A percentile compares a stretch with the other conserved stretches of the same genome.
Evolutionary conservation across 2,888 invertebrate species (phyloP).

Genomic region (Tipula vernalis): DNA sequence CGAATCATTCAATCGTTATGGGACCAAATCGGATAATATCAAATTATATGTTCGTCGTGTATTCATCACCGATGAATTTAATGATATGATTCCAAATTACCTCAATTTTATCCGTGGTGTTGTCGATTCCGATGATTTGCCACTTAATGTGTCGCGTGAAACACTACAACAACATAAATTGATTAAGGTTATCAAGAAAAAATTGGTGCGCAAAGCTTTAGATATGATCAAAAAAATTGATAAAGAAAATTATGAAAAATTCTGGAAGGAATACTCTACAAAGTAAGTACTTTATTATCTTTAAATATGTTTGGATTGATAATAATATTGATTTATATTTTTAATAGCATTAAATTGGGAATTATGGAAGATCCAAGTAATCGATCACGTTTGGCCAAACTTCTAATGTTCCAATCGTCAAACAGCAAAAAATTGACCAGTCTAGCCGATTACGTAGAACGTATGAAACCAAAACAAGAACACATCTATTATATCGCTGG

Average conservation of each 20-base stretch:
- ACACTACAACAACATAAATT: constrained; percentile 97
- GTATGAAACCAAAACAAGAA: constrained; percentile 93
- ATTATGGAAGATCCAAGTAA: constrained; percentile 97
- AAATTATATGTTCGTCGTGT: constrained; percentile 96
- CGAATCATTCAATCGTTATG: constrained; percentile 93
- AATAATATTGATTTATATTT: constrained; percentile 12
- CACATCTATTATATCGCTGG: constrained; percentile 96
- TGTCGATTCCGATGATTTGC: constrained; percentile 97
- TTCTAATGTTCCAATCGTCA: constrained; percentile 83
- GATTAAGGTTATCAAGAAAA: constrained; percentile 98
- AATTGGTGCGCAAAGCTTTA: constrained; percentile 88
- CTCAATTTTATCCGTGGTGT: constrained; percentile 91
- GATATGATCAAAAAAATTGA: constrained; percentile 97
- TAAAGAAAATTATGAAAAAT: constrained; percentile 75
- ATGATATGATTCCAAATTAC: constrained; percentile 98
- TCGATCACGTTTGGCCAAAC: constrained; percentile 87
- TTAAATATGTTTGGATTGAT: neutral
- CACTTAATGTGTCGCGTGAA: constrained; percentile 95
- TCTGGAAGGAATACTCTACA: constrained; percentile 99
- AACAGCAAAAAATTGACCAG: constrained; percentile 52
- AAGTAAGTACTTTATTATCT: constrained; percentile 44
- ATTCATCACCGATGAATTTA: constrained; percentile 99
- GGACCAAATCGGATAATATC: constrained; percentile 86
- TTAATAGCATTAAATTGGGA: constrained; percentile 73
- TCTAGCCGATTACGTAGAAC: constrained; percentile 76